Base-by-base conservation (phyloP, 2,888 invertebrate species). In the Junonia oenone region DNA sequence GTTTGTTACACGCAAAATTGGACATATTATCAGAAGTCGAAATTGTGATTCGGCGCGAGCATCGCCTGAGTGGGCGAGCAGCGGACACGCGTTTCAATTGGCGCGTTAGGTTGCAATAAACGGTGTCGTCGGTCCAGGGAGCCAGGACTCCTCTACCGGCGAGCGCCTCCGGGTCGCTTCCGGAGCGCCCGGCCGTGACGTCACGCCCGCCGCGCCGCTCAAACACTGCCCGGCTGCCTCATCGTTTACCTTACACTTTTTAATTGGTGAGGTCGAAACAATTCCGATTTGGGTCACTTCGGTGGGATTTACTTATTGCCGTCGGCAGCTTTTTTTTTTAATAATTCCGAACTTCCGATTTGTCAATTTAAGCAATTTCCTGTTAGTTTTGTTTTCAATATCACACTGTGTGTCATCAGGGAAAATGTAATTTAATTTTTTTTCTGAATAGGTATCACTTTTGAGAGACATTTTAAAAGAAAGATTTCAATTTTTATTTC, bases 41-140 rank as follows among this genome's bases (percentile, higher is more conserved):
- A 78, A 75, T 72, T 75, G 71, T 71, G 67, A 69, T 72, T 72
- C 71, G 69, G 64, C 70, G 66, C 74, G 72, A 71, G 74, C 77
- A 80, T 75, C 75, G 72, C 76, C 72, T 71, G 78, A 75, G 72
- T 73, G 73, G 71, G 77, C 75, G 76, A 72, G 69, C 68, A 78
- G 76, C 85, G 89, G 89, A 88, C 89, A 84, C 86, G 84, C 87
- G 78, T 63, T 77, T 79, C 87, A 87, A 88, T 89, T 88, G 86
- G 75, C 78, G 76, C 78, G 74, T 75, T 81, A 78, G 79, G 73
- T 77, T 72, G 81, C 81, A 86, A 83, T 87, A 83, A 83, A 73
- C 78, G 71, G 66, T 67, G 71, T 71, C 73, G 77, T 67, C 76
- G 76, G 76, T 75, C 81, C 81, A 76, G 78, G 75, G 77, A 73